Conservation (phyloP, 2,888 invertebrate genomes). For the Lithodes maja region DNA sequence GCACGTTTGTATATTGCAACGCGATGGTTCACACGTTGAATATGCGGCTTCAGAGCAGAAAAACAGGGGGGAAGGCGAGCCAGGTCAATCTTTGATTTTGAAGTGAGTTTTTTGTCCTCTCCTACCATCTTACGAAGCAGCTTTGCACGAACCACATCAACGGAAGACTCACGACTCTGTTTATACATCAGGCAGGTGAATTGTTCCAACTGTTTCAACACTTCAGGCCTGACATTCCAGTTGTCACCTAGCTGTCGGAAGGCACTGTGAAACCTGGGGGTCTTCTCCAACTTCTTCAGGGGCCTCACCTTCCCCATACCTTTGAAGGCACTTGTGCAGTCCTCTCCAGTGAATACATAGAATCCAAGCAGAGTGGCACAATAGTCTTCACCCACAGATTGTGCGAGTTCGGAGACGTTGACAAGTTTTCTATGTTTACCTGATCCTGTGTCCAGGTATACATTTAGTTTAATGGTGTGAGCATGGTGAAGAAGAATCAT, state of each 20-base stretch:
- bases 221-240: slow-evolving; percentile 15
- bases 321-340: slow-evolving; percentile 28
- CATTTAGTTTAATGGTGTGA: slow-evolving; percentile 15
- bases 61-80: slow-evolving; percentile 22
- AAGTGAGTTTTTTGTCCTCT: slow-evolving; percentile 11
- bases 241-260: not conserved
- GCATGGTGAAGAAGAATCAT: slow-evolving; percentile 6
- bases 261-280: slow-evolving; percentile 19
- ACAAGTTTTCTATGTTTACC: slow-evolving; percentile 2
- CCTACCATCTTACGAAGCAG: slow-evolving; percentile 17
- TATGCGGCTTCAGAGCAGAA: slow-evolving; percentile 39
- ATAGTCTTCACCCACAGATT: slow-evolving; percentile 23
- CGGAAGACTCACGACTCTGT: slow-evolving; percentile 19
- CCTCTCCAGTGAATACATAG: slow-evolving; percentile 26
- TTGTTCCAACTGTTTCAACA: slow-evolving; percentile 28
- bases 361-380: slow-evolving; percentile 22
- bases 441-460: slow-evolving; percentile 18
- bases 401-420: slow-evolving; percentile 20
- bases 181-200: slow-evolving; percentile 21
- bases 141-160: slow-evolving; percentile 27
- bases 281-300: slow-evolving; percentile 29
- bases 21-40: slow-evolving; percentile 32
- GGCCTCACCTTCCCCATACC: slow-evolving; percentile 25
- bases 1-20: slow-evolving; percentile 32
- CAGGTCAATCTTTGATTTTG: slow-evolving; percentile 18